These are phyloP conservation scores for Bolinopsis microptera DNA, from an alignment of 37 sponge, comb jelly and placozoan species.

Conservation along the genomic window DNA sequence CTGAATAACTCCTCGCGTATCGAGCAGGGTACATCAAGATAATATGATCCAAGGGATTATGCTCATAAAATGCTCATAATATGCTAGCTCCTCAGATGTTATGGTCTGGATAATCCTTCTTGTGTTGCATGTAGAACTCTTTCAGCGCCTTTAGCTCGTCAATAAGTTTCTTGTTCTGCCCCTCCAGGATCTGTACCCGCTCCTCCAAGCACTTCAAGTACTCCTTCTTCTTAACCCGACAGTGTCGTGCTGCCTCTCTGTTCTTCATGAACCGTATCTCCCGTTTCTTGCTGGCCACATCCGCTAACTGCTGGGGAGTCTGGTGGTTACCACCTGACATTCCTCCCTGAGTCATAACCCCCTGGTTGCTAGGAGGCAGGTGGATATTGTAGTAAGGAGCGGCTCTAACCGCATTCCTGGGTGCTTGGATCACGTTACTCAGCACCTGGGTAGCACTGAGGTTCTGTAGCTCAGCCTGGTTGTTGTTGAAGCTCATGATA, in stretches of 20 bases:
- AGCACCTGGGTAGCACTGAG: conserved; percentile 31
- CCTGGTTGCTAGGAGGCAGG: conserved; percentile 26
- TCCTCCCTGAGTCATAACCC: background rate
- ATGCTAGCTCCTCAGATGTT: conserved; percentile 44
- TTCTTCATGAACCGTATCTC: conserved; percentile 94
- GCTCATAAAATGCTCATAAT: no score
- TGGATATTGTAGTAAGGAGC: conserved; percentile 47
- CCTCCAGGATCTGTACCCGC: conserved; percentile 90
- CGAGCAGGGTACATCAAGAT: background rate
- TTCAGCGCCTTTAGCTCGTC: conserved; percentile 94
- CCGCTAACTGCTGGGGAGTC: conserved; percentile 69
- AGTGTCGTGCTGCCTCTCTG: conserved; percentile 95
- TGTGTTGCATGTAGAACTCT: conserved; percentile 77
- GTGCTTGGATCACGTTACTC: conserved; percentile 31
- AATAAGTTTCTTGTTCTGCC: conserved; percentile 96
- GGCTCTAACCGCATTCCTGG: background rate
- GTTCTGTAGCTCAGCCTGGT: background rate
- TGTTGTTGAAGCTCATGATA: conserved; percentile 61
- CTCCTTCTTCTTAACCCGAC: conserved; percentile 96
- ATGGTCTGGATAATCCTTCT: conserved; percentile 39
- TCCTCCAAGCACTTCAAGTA: conserved; percentile 96
- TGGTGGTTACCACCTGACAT: background rate
- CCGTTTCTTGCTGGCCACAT: conserved; percentile 81
- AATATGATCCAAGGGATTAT: no score
- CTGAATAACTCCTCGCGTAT: no score